Percentiles rank a stretch among this genome's conserved stretches.
These are phyloP conservation scores for Struthidea cinerea DNA, from an alignment of 2,113 vertebrate species.

Conservation along the genomic window DNA sequence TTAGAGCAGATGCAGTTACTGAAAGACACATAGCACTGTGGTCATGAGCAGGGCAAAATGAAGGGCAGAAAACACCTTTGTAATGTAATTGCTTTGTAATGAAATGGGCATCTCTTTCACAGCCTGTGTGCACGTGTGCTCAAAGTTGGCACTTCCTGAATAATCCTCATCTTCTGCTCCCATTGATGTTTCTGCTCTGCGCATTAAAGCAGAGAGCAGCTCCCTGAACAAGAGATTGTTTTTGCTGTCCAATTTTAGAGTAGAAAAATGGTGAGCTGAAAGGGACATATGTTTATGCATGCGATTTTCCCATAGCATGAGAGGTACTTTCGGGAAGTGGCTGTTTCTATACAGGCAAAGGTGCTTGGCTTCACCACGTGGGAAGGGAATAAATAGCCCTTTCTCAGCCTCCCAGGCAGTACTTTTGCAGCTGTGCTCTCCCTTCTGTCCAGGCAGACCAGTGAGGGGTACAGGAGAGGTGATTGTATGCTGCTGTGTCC, in stretches of 20 bases:
- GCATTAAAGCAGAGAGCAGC: not conserved
- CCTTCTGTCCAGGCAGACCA: not conserved
- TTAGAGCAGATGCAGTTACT: not conserved
- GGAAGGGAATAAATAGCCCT: not conserved
- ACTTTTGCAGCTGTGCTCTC: not conserved
- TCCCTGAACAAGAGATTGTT: not conserved
- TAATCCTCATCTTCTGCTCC: not conserved
- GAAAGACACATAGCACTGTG: not conserved
- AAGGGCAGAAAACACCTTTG: not conserved
- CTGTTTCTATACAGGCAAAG: not conserved
- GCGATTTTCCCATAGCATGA: not conserved
- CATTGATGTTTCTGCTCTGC: not conserved
- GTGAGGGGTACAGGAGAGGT: not conserved
- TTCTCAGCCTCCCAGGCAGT: not conserved
- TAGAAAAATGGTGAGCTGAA: not conserved
- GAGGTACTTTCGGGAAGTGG: not conserved
- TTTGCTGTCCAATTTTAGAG: not conserved
- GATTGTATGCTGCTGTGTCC: fast-evolving
- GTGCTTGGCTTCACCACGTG: not conserved
- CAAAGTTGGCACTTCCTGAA: not conserved
- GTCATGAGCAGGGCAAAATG: not conserved
- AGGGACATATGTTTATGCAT: not conserved
- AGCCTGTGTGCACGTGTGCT: not conserved
- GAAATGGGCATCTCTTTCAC: not conserved
- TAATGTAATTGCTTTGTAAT: not conserved